Conservation (phyloP, 2,888 invertebrate species). For the Xestia c-nigrum region DNA sequence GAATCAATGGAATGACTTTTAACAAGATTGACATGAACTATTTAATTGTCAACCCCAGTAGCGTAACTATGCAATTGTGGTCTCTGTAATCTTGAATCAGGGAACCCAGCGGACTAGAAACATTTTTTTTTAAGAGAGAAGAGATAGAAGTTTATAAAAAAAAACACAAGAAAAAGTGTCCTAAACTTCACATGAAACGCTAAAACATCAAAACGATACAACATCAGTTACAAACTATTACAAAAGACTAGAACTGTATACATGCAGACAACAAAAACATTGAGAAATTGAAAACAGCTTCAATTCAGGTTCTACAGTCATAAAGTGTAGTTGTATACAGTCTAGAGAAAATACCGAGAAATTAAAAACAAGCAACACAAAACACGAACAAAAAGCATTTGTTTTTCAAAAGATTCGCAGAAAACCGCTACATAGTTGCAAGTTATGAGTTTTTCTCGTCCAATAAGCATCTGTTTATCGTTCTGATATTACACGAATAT, state of each 20-base stretch:
- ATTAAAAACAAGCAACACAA: background rate
- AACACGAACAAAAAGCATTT: background rate
- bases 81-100: too few relatives aligned
- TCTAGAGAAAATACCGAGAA: background rate
- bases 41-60: background rate
- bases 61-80: too few relatives aligned
- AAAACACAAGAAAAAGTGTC: too few relatives aligned
- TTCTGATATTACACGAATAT: constrained; percentile 57
- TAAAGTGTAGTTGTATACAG: background rate
- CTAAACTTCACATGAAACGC: too few relatives aligned
- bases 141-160: too few relatives aligned
- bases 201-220: too few relatives aligned
- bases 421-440: constrained; percentile 13
- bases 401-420: constrained; percentile 3
- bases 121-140: too few relatives aligned
- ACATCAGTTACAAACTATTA: too few relatives aligned
- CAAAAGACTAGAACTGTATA: background rate
- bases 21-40: background rate
- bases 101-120: too few relatives aligned
- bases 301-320: background rate
- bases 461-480: constrained; percentile 59
- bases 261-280: background rate
- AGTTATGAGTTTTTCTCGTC: constrained; percentile 42
- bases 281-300: background rate
- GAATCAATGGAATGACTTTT: background rate